These are phyloP conservation scores for Australoheros scitulus DNA, from an alignment of 2,113 vertebrate species.

Conservation along the genomic window DNA sequence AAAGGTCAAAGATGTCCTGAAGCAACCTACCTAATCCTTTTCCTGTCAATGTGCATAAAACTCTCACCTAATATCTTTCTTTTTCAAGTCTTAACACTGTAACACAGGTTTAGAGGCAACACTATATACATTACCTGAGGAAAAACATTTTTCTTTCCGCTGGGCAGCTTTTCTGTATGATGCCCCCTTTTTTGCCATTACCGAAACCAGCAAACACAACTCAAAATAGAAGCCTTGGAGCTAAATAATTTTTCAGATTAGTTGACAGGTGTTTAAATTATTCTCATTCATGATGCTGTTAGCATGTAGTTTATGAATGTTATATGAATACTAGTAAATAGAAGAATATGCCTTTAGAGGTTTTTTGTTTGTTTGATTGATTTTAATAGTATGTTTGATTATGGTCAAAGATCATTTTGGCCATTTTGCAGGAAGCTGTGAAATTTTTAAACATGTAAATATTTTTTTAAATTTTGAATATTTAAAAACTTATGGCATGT, in stretches of 20 bases:
- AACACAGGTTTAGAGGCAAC: not conserved
- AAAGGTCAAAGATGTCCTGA: constrained; percentile 12
- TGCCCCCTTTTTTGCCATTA: not conserved
- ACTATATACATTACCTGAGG: not conserved
- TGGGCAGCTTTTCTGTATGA: not conserved
- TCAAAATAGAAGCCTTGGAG: not conserved
- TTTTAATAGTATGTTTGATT: not conserved
- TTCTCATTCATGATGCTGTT: not conserved
- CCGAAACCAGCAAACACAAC: too few species aligned
- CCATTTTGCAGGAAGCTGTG: not conserved
- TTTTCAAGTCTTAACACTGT: not conserved
- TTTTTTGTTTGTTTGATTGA: not conserved
- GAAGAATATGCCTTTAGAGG: too few species aligned
- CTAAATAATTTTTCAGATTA: not conserved
- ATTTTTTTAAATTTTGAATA: too few species aligned
- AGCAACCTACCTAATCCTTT: not conserved
- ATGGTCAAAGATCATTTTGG: not conserved
- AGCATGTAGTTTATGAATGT: too few species aligned
- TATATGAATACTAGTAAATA: too few species aligned
- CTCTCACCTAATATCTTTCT: not conserved
- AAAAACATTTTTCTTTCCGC: not conserved
- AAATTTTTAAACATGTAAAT: too few species aligned
- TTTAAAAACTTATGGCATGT: too few species aligned
- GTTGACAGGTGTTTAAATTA: not conserved
- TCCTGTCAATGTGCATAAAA: not conserved